phyloP scores from a whole-genome alignment of 2,113 vertebrate genomes.

The Verasper variegatus region DNA sequence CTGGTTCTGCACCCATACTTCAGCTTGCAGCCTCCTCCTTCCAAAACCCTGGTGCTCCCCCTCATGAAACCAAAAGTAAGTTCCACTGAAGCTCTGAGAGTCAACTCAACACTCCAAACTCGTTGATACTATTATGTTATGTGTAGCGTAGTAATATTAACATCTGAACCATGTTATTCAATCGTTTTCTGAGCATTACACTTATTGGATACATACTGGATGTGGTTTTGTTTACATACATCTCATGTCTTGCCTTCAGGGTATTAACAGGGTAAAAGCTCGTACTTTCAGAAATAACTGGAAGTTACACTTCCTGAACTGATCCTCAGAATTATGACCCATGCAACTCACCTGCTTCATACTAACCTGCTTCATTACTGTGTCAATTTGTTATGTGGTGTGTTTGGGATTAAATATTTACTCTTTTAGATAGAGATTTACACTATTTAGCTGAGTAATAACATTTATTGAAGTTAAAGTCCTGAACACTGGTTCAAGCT shows the following conservation, averaged over 20 bases:
- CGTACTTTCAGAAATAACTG: not conserved
- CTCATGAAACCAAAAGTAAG: slow-evolving; percentile 87
- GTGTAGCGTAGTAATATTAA: not conserved
- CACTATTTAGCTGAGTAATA: too few species aligned
- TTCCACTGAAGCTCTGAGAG: slow-evolving; percentile 41
- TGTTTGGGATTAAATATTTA: not conserved
- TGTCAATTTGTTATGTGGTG: not conserved
- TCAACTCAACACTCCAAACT: not conserved
- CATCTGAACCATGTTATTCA: not conserved
- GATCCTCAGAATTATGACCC: not conserved
- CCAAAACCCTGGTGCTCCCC: slow-evolving; percentile 80
- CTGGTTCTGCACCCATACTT: slow-evolving; percentile 85
- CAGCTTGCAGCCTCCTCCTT: slow-evolving; percentile 85
- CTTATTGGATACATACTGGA: not conserved
- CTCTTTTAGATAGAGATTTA: too few species aligned
- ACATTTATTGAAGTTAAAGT: too few species aligned
- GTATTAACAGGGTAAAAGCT: not conserved
- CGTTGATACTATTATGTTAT: not conserved
- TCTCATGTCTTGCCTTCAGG: not conserved
- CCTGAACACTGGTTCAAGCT: not conserved
- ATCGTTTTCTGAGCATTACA: not conserved
- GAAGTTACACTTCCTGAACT: not conserved
- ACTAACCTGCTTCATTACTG: slow-evolving; percentile 20
- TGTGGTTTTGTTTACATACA: not conserved
- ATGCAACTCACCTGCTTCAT: slow-evolving; percentile 20